Base-by-base conservation (phyloP, 2,113 vertebrate species). In the Percina caprodes region DNA sequence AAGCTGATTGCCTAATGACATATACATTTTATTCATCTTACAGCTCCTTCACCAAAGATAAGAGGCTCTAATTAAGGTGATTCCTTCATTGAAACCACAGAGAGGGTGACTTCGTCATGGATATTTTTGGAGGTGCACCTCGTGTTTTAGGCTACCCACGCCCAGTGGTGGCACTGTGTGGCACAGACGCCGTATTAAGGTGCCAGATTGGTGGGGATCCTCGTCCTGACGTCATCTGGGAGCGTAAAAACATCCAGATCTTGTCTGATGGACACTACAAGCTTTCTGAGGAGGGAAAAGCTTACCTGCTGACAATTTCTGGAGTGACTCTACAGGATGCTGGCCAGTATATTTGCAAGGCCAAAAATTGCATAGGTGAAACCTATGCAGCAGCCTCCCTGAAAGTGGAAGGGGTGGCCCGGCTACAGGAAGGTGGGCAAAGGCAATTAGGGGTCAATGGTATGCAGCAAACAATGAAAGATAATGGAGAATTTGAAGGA, bases 291-390 rank as follows among this genome's bases (percentile, higher is more conserved):
- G 95, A 98, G 42, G 97, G 96, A 18, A 95, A 96, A 5, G 77
- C 94, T 35, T 98, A 97, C 89, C 89, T 96, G 80, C 92, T 99
- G 79, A 90, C 93, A 77, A 95, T 99, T 77, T 92, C 90, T 67
- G 24, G 65, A 14, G 93, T 96, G 42, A 96, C 89, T 9, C 85
- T 86, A 1, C 86, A 94, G 67, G 98, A 99, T 88, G 95, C 95
- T 0, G 98, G 98, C 21, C 95, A 98, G 85, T 99, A 99, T 0
- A 85, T 97, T 83, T 99, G 98, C 92, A 97, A 95, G 91, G 97
- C 98, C 55, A 96, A 92, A 84, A 99, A 99, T 81, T 93, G 89
- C 0, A 56, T 97, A 0, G 98, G 98, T 0, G 98, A 99, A 94
- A 98, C 97, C 21, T 98, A 96, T 0, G 97, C 97, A 0, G 97